Evolutionary conservation across 1,140 invertebrate genomes (phyloP), one percentile per base, ranked within the genome.

Genomic region (Nomia melanderi): DNA sequence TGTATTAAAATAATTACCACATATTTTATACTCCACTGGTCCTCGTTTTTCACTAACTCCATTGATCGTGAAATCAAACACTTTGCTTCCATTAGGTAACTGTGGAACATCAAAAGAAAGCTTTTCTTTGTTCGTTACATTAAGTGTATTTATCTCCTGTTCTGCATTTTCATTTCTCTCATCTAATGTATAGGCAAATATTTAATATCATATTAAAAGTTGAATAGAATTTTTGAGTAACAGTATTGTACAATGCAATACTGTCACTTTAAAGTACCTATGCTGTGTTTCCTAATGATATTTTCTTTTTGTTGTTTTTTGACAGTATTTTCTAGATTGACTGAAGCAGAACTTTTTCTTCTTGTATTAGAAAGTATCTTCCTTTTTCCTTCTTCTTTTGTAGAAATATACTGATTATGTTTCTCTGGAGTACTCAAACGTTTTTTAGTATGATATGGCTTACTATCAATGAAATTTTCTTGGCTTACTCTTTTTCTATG

Each of bases 11-110:
- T 11, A 50, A 2, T 56, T 81, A 83, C 78, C 85, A 17, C 64
- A 71, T 56, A 86, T 79, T 82, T 86, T 84, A 25, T 84, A 76
- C 47, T 82, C 60, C 0, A 78, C 47, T 0, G 56, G 64, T 25
- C 53, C 76, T 59, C 71, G 14, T 3, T 74, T 78, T 11, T 78
- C 57, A 0, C 36, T n/a, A 20, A 86, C 31, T 50, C 56, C 79
- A 8, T 53, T 75, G 3, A 79, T 53, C 5, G 56, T 74, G 36
- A 74, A 87, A 65, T 69, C 60, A 17, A 74, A 82, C n/a, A 72
- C 41, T 69, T 76, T 73, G 23, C 60, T 70, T 5, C 77, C 33
- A 1, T 77, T 47, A 7, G 50, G 47, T 0, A 54, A 12, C 14
- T 11, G 31, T 47, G 39, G n/a, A 36, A 72, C 25, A 31, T 64